These are phyloP conservation scores for Cynocephalus volans DNA, from an alignment of 2,113 vertebrate genomes.

Conservation along the genomic window DNA sequence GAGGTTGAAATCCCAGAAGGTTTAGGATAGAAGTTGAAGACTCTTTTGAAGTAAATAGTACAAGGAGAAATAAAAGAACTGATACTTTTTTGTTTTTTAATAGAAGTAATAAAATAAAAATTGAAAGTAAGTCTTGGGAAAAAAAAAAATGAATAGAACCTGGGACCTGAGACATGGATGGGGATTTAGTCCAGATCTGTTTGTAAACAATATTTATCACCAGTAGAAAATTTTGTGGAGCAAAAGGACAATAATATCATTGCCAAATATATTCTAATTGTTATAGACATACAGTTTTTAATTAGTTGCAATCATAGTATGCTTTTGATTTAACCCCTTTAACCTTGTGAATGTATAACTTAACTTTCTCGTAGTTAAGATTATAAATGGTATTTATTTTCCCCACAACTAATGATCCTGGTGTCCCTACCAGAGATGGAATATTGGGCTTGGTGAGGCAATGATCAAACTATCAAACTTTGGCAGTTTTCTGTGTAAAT, in stretches of 20 bases:
- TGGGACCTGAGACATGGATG: background rate
- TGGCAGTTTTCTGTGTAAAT: background rate
- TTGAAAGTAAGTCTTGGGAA: background rate
- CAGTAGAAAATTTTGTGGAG: background rate
- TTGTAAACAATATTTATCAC: background rate
- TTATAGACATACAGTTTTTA: background rate
- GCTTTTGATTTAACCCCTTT: background rate
- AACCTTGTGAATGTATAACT: background rate
- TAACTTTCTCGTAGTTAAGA: background rate
- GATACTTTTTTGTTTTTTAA: background rate
- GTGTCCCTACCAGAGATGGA: background rate
- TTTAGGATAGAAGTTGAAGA: background rate
- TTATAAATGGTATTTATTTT: background rate
- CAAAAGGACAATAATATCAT: background rate
- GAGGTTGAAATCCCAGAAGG: background rate
- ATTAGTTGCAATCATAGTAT: background rate
- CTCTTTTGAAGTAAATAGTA: background rate
- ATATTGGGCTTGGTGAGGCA: background rate
- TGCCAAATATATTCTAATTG: background rate
- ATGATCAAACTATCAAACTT: background rate
- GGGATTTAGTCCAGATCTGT: background rate
- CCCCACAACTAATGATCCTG: background rate
- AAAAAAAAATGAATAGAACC: background rate
- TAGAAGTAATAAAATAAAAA: background rate
- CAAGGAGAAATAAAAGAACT: background rate